A percentile compares a stretch with the other conserved stretches of the same genome.
Evolutionary conservation across 1,140 invertebrate genomes (phyloP).

Genomic region (Philopotamus ludificatus): DNA sequence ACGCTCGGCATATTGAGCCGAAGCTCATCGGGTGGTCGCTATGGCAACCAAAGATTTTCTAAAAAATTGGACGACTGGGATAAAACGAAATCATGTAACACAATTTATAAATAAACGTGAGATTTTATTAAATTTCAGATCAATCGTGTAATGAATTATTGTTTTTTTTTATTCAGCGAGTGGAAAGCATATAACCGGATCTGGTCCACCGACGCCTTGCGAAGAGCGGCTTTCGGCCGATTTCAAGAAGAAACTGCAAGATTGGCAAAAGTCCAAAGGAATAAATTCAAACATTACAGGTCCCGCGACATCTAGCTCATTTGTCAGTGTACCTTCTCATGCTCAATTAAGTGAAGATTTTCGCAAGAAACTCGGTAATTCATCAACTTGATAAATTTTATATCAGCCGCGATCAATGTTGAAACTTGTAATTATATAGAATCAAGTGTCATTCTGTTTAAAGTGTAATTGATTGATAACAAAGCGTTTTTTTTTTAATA

Average conservation of each 20-base stretch:
- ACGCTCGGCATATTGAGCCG: constrained; percentile 1
- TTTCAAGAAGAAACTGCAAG: constrained; percentile 78
- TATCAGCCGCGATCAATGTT: no score
- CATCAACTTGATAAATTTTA: no score
- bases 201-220: constrained; percentile 42
- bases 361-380: constrained; percentile 64
- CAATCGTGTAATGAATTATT: neutral
- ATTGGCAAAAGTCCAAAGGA: constrained; percentile 80
- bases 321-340: constrained; percentile 54
- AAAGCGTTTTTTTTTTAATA: no score
- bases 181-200: constrained; percentile 7
- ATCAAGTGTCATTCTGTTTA: no score
- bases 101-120: neutral
- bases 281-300: constrained; percentile 35
- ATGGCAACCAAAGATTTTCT: neutral
- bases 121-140: neutral
- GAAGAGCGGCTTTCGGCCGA: constrained; percentile 72
- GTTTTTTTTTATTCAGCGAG: neutral
- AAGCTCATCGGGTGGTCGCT: constrained; percentile 8
- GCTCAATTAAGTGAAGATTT: constrained; percentile 67
- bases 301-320: constrained; percentile 43
- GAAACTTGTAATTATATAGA: no score
- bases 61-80: constrained; percentile 21
- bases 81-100: constrained; percentile 14
- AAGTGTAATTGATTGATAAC: no score